Conservation (phyloP, 2,888 invertebrate genomes). For the Aphrophora alni region DNA sequence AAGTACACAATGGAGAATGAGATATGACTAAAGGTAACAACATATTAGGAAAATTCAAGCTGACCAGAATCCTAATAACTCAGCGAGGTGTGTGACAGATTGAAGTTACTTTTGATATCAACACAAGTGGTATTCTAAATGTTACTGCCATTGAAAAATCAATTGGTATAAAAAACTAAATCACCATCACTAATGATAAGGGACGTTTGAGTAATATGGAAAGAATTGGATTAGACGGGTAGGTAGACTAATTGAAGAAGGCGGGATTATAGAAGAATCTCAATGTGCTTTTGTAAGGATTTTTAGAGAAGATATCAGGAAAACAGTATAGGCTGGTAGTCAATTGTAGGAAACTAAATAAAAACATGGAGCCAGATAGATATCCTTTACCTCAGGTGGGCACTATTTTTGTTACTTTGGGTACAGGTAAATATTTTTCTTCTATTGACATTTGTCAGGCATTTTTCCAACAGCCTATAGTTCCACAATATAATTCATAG, state of each 20-base stretch:
- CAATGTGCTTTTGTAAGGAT: too few relatives aligned
- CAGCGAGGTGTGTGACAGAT: constrained; percentile 76
- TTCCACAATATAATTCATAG: too few relatives aligned
- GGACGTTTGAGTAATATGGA: constrained; percentile 91
- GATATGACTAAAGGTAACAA: constrained; percentile 97
- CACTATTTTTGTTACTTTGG: too few relatives aligned
- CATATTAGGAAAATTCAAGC: constrained; percentile 94
- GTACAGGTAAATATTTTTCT: too few relatives aligned
- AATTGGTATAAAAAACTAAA: constrained; percentile 89
- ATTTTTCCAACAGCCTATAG: too few relatives aligned
- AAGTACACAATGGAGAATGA: constrained; percentile 92
- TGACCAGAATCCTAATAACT: constrained; percentile 95
- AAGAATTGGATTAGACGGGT: constrained; percentile 88
- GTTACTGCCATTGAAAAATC: constrained; percentile 93
- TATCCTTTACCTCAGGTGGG: too few relatives aligned
- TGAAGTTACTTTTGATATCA: constrained; percentile 36
- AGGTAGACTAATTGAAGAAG: constrained; percentile 94
- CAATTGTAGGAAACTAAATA: too few relatives aligned
- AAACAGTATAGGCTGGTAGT: too few relatives aligned
- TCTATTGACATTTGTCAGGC: too few relatives aligned
- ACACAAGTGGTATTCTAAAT: constrained; percentile 88
- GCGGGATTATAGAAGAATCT: too few relatives aligned
- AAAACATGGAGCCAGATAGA: too few relatives aligned
- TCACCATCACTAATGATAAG: constrained; percentile 92
- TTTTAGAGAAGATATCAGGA: too few relatives aligned